Percentiles rank a stretch among this genome's conserved stretches.
These are phyloP conservation scores for Xanthostigma xanthostigma DNA, from an alignment of 2,888 invertebrate genomes.

Conservation along the genomic window DNA sequence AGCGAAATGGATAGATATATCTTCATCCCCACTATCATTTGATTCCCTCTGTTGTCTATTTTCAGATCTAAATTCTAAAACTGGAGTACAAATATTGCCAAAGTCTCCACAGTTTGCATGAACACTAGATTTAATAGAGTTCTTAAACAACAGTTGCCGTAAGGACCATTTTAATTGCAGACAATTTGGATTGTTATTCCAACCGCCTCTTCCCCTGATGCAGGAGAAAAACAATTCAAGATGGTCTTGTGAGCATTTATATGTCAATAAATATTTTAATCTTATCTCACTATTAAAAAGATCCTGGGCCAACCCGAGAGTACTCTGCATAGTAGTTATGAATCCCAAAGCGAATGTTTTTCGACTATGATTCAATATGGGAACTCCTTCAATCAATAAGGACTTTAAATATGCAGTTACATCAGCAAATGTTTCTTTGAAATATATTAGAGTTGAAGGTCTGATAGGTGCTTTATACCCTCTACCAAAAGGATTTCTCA, in stretches of 20 bases:
- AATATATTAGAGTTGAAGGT: background rate
- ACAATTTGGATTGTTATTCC: slow-evolving; percentile 8
- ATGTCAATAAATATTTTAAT: background rate
- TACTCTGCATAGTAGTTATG: no score
- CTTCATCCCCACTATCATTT: no score
- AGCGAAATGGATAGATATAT: no score
- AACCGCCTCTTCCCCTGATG: slow-evolving; percentile 6
- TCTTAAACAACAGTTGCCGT: slow-evolving; percentile 5
- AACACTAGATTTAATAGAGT: slow-evolving; percentile 4
- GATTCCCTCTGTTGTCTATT: background rate
- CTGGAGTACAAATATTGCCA: background rate
- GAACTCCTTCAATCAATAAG: no score
- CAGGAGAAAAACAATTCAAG: slow-evolving; percentile 8
- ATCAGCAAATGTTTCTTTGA: no score
- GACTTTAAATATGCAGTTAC: no score
- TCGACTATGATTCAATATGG: no score
- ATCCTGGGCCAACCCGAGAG: no score
- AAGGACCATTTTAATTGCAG: slow-evolving; percentile 8
- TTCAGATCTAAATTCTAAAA: slow-evolving; percentile 2
- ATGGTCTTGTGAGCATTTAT: slow-evolving; percentile 9
- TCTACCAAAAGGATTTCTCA: slow-evolving; percentile 12
- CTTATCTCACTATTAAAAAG: no score
- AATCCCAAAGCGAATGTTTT: no score
- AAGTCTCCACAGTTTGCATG: slow-evolving; percentile 7
- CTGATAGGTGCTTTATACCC: slow-evolving; percentile 14